Conservation (phyloP, 2,888 invertebrate species). For the Mesoligia furuncula region DNA sequence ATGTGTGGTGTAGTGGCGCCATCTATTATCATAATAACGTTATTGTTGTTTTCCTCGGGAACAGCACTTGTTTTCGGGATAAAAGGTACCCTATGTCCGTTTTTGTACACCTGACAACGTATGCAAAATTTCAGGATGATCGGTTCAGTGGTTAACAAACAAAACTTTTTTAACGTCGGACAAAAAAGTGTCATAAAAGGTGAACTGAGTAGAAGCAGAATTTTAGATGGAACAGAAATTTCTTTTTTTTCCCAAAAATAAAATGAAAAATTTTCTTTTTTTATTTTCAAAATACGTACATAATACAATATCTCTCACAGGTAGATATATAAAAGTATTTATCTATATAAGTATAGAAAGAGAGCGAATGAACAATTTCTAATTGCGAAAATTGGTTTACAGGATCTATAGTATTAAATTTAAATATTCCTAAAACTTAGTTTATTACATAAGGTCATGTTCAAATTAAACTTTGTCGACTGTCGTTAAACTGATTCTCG, state of each 20-base stretch:
- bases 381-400: constrained; percentile 15
- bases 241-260: not conserved
- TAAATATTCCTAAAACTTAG: not conserved
- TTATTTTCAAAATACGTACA: not conserved
- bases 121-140: too few species aligned
- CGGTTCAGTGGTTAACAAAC: not conserved
- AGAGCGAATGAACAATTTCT: not conserved
- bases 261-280: too few species aligned
- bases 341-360: not conserved
- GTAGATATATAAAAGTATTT: not conserved
- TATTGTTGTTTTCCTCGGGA: too few species aligned
- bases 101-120: too few species aligned
- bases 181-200: not conserved
- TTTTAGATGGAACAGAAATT: not conserved
- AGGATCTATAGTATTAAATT: not conserved
- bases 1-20: too few species aligned
- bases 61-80: too few species aligned
- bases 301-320: not conserved
- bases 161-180: not conserved
- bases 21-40: too few species aligned
- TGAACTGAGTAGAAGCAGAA: not conserved
- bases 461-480: constrained; percentile 13
- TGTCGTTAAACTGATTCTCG: not conserved
- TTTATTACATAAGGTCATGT: not conserved
- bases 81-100: too few species aligned